Base-by-base conservation (phyloP, 2,797 vertebrate genomes). In the Rhinichthys osculus region DNA sequence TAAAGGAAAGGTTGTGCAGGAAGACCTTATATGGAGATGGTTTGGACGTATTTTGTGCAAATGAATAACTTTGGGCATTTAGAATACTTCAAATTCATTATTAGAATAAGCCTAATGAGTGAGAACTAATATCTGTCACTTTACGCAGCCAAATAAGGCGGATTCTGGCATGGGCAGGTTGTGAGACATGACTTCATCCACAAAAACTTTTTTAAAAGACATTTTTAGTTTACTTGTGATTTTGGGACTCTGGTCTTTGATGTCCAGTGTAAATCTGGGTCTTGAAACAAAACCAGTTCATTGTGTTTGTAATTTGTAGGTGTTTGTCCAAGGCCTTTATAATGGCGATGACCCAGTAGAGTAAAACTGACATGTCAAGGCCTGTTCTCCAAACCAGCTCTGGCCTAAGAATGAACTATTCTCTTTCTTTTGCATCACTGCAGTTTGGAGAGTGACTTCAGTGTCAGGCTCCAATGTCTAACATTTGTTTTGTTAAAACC, bases 341-440 rank as follows among this genome's bases (percentile, higher is more conserved):
- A 76, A 76, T 23, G 30, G 30, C 47, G 14, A 38, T 69, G 78
- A 86, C 76, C 30, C 78, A 11, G 1, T 6, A 19, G 67, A 77
- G 73, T 81, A 78, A 71, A 35, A 66, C 5, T 79, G 79, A 30
- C 88, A 86, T 69, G 85, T 90, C 35, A 64, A 80, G 78, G 66
- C 87, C 69, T 82, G 89, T 81, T 80, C 64, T 62, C 13, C 77
- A 54, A 47, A 77, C 59, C 66, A 70, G 86, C 77, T 70, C 47
- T n/a, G 78, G 67, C 84, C 84, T 86, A n/a, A 23, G 23, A 40
- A 33, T 90, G 89, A 90, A 88, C 89, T 74, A 35, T 85, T 70
- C 38, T 76, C 27, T 79, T 83, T 82, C 8, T 66, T 84, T 78
- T 83, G 67, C 78, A 70, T 13, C 47, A 83, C 33, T 71, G 57